Conservation (phyloP, 2,113 vertebrate species). For the Hippocampus mohnikei region DNA sequence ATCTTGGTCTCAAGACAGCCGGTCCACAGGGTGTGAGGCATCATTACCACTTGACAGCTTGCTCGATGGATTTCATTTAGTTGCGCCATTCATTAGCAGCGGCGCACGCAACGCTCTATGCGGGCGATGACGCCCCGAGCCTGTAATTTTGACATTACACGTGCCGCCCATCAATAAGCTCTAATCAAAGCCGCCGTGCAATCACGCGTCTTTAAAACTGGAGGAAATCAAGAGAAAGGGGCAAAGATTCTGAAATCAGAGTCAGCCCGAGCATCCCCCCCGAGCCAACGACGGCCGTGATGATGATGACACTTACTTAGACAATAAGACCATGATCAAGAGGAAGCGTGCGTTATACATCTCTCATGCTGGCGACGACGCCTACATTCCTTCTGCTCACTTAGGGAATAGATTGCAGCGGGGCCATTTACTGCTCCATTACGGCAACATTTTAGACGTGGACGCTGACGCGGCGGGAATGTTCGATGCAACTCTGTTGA, state of each 20-base stretch:
- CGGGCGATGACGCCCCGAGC: constrained; percentile 13
- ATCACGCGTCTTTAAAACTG: constrained; percentile 43
- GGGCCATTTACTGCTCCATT: constrained; percentile 13
- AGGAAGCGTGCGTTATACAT: constrained; percentile 18
- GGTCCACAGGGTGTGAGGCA: constrained; percentile 26
- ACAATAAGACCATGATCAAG: constrained; percentile 23
- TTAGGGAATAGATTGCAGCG: constrained; percentile 34
- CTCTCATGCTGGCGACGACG: constrained; percentile 24
- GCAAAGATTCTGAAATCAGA: constrained; percentile 30
- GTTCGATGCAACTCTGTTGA: constrained; percentile 10
- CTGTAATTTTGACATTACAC: constrained; percentile 46
- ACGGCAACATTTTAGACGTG: constrained; percentile 17
- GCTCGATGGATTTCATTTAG: constrained; percentile 40
- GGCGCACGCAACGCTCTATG: constrained; percentile 13
- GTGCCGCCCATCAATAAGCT: constrained; percentile 36
- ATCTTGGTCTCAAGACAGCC: constrained; percentile 19
- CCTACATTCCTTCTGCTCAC: constrained; percentile 9
- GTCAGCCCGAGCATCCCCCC: constrained; percentile 1
- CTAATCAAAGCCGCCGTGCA: constrained; percentile 24
- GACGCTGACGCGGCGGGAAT: constrained; percentile 8
- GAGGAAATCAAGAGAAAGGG: constrained; percentile 42
- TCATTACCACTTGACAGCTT: constrained; percentile 41
- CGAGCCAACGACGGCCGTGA: constrained; percentile 26
- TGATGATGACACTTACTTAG: constrained; percentile 15
- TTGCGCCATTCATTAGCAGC: constrained; percentile 30